Evolutionary conservation across 1,140 invertebrate species (phyloP).

Genomic region (Amphibalanus amphitrite): DNA sequence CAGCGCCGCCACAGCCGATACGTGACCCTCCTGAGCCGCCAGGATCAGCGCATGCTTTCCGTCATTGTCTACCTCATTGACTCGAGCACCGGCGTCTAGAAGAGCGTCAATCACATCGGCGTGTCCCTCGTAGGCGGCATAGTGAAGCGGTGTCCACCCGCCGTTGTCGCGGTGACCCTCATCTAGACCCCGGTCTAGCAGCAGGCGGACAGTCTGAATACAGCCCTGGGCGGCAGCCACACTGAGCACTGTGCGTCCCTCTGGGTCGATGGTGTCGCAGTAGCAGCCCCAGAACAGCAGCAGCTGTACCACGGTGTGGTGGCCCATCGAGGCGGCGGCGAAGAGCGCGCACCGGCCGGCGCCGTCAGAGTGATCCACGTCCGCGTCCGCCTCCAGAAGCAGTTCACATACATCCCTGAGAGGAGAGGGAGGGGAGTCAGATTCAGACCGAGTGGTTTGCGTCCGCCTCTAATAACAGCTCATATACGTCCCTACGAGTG

Average conservation of each 20-base stretch:
- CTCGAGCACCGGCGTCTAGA: slow-evolving; percentile 74
- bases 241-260: slow-evolving; percentile 62
- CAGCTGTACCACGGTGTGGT: slow-evolving; percentile 56
- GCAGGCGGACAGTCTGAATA: slow-evolving; percentile 59
- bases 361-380: slow-evolving; percentile 64
- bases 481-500: too few species aligned
- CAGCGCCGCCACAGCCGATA: slow-evolving; percentile 45
- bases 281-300: slow-evolving; percentile 76
- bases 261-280: slow-evolving; percentile 72
- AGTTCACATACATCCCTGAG: slow-evolving; percentile 63
- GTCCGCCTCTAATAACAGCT: too few species aligned
- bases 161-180: slow-evolving; percentile 79
- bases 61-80: slow-evolving; percentile 84
- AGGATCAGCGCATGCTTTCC: slow-evolving; percentile 78
- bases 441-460: too few species aligned
- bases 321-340: slow-evolving; percentile 71
- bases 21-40: slow-evolving; percentile 75
- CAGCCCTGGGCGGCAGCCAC: slow-evolving; percentile 30
- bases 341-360: slow-evolving; percentile 54
- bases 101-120: slow-evolving; percentile 67
- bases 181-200: slow-evolving; percentile 74
- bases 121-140: slow-evolving; percentile 81
- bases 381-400: slow-evolving; percentile 64
- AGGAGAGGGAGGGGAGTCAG: too few species aligned
- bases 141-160: slow-evolving; percentile 86